Conservation (phyloP, 1,140 invertebrate species). For the Antheraea pernyi region DNA sequence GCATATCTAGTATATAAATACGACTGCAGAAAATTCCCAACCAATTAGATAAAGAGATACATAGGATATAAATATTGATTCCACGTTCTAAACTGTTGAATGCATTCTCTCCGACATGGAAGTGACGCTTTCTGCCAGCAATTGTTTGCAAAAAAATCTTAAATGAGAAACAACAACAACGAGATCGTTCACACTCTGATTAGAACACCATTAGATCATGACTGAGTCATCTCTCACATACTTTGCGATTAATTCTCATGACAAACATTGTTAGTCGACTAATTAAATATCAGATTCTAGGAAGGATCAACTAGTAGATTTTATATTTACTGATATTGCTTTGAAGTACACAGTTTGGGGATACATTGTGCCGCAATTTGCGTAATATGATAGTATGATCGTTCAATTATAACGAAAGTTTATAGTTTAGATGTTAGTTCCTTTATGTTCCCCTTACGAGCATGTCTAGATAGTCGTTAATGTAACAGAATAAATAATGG, state of each 20-base stretch:
- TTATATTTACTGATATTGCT: too few relatives aligned
- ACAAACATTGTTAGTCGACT: not conserved
- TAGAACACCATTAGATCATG: constrained; percentile 1
- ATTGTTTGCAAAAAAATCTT: not conserved
- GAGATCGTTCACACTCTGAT: not conserved
- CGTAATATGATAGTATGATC: too few relatives aligned
- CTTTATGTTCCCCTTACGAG: too few relatives aligned
- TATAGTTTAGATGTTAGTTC: too few relatives aligned
- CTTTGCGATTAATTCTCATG: not conserved
- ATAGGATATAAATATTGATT: not conserved
- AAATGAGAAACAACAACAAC: not conserved
- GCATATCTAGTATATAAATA: too few relatives aligned
- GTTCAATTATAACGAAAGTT: too few relatives aligned
- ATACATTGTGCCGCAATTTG: too few relatives aligned
- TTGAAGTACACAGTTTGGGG: too few relatives aligned
- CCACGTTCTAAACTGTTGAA: not conserved
- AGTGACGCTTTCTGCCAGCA: not conserved
- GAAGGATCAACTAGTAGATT: not conserved
- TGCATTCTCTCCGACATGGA: not conserved
- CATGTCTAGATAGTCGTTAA: too few relatives aligned
- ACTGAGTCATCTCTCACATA: not conserved
- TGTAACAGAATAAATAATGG: too few relatives aligned
- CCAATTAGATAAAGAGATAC: too few relatives aligned
- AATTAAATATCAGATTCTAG: not conserved
- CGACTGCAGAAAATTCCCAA: too few relatives aligned